Base-by-base conservation (phyloP, 1,140 invertebrate species). In the Meteorus sp. region DNA sequence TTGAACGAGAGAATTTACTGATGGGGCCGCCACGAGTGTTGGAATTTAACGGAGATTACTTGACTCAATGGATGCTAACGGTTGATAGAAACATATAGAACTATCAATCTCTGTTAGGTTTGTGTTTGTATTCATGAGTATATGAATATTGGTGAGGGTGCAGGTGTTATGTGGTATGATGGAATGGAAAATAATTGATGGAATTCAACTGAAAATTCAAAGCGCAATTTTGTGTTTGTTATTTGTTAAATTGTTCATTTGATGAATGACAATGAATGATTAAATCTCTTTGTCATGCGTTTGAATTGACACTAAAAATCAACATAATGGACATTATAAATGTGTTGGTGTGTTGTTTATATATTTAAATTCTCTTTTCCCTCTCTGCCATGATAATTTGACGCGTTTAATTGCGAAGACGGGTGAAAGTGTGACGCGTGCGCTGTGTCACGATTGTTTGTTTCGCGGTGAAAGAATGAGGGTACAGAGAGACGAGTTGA, bases 371-470 rank as follows among this genome's bases (percentile, higher is more conserved):
- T 52, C 25, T 17, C 50, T 19, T 52, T 52, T 20, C n/a, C 5
- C 33, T 25, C 45, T 48, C 53, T 43, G 15, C 6, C 47, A 56
- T 45, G 56, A 35, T 65, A 62, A 65, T 61, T 61, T 37, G 31
- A 56, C 51, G 60, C 45, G 60, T 56, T n/a, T 62, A 65, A 65
- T 65, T 65, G 59, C 37, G 19, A 15, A 54, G 48, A 56, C 53
- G 53, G 41, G 63, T 65, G 63, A 65, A 65, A 65, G 63, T 62
- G 63, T 60, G 59, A 56, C 63, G 60, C 54, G 58, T 56, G 45
- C 47, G 45, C 5, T 22, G 44, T 47, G 54, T 60, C 59, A 50
- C 52, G 59, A 60, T 60, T 60, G 19, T 55, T 47, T 57, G 27
- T 22, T 25, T 17, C 41, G 33, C 48, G 41, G 13, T 43, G 35